Evolutionary conservation across 2,113 vertebrate genomes (phyloP).

Genomic region (Cygnus atratus): DNA sequence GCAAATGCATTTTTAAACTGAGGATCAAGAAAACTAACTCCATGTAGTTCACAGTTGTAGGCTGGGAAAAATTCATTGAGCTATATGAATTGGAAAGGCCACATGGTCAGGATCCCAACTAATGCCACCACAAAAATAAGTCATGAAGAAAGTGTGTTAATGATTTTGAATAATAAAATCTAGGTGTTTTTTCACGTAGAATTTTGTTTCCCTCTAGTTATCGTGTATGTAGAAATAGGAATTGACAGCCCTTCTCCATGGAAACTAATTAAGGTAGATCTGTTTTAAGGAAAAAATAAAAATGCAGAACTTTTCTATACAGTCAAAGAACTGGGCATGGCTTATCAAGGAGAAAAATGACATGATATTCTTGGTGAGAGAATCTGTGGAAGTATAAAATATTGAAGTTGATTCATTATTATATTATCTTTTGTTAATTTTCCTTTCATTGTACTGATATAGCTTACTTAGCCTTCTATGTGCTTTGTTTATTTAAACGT

Average conservation of each 20-base stretch:
- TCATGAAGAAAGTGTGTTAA: not conserved
- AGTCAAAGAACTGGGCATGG: not conserved
- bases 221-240: not conserved
- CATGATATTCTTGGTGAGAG: not conserved
- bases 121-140: not conserved
- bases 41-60: not conserved
- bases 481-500: not conserved
- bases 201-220: not conserved
- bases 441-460: not conserved
- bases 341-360: not conserved
- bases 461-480: not conserved
- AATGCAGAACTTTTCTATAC: not conserved
- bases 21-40: not conserved
- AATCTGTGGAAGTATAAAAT: not conserved
- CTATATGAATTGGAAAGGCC: not conserved
- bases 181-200: not conserved
- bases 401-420: not conserved
- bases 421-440: not conserved
- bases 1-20: not conserved
- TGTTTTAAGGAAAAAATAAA: rapidly evolving
- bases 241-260: not conserved
- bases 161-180: not conserved
- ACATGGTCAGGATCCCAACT: not conserved
- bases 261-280: not conserved
- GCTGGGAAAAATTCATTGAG: not conserved